Base-by-base conservation (phyloP, 2,797 vertebrate genomes). In the Cuniculus paca region DNA sequence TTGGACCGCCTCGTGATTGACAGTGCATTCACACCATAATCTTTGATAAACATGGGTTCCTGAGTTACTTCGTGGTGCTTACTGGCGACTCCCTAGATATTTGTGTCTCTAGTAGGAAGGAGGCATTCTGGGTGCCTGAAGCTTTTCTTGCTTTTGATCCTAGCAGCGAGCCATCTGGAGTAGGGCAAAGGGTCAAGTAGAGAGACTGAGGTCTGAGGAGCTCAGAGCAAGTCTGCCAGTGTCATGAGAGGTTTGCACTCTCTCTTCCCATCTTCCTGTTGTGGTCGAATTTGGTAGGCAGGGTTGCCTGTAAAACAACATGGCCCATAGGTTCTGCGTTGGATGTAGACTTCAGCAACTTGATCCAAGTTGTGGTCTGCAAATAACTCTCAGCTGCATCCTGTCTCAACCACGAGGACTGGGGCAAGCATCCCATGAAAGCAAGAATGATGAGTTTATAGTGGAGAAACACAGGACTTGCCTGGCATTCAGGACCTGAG, bases 311-410 rank as follows among this genome's bases (percentile, higher is more conserved):
- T 63, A 85, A 80, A 75, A 45, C 39, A 50, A 83, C 54, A 36
- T 4, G 20, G 52, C 72, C 81, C 61, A n/a, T 34, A 81, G 94
- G 91, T 86, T 95, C 74, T 74, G 58, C 80, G 87, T 54, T 93
- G 36, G 36, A 63, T 75, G 52, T 58, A 60, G 86, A 74, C 77
- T 83, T 79, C 61, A 94, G 94, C 79, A 82, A 94, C 74, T 81
- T 68, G 72, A 94, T 96, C 91, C 82, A 88, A 79, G 42, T 75
- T 96, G 84, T 88, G 96, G 96, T 94, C 94, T 97, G 80, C 90
- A 94, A 88, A 94, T 90, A 96, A 90, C 77, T 93, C 77, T 96
- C 88, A 92, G 96, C 91, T 94, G 54, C 58, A 84, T 95, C 95
- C 96, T 93, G 81, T 92, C 80, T 93, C 86, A 39, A 50, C 94